Percentiles rank a stretch among this genome's conserved stretches.
Evolutionary conservation across 2,888 invertebrate genomes (phyloP).

Genomic region (Lutraria lutraria): DNA sequence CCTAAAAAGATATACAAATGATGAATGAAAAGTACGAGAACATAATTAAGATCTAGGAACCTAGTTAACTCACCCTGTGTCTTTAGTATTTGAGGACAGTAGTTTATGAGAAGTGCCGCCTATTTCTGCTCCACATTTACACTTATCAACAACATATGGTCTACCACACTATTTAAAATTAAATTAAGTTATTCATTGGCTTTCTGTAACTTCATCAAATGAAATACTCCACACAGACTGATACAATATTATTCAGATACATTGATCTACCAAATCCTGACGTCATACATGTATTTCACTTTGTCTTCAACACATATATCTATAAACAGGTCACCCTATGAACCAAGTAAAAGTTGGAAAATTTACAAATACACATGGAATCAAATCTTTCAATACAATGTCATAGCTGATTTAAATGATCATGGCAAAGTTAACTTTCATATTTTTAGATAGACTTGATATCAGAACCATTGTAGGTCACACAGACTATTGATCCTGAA

Average conservation of each 20-base stretch:
- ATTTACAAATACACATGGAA: too few species aligned
- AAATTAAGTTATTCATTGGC: background rate
- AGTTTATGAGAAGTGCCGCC: constrained; percentile 69
- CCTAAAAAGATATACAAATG: too few species aligned
- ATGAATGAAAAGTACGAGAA: too few species aligned
- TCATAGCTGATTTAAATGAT: too few species aligned
- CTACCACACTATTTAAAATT: constrained; percentile 73
- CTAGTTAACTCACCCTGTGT: constrained; percentile 36
- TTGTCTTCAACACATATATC: too few species aligned
- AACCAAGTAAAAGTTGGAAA: too few species aligned
- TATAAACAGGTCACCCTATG: too few species aligned
- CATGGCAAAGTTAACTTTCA: background rate
- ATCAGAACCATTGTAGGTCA: background rate
- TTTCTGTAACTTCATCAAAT: background rate
- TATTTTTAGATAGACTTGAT: background rate
- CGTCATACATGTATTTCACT: too few species aligned
- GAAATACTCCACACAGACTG: background rate
- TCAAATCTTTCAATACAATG: too few species aligned
- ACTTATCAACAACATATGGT: constrained; percentile 64
- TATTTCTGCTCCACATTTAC: constrained; percentile 72
- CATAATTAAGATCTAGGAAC: too few species aligned
- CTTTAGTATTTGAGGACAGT: constrained; percentile 62
- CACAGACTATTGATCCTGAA: constrained; percentile 41
- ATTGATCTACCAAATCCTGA: background rate
- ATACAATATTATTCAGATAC: background rate